Evolutionary conservation across 2,113 vertebrate genomes (phyloP).

Genomic region (Sinocyclocheilus anshuiensis): DNA sequence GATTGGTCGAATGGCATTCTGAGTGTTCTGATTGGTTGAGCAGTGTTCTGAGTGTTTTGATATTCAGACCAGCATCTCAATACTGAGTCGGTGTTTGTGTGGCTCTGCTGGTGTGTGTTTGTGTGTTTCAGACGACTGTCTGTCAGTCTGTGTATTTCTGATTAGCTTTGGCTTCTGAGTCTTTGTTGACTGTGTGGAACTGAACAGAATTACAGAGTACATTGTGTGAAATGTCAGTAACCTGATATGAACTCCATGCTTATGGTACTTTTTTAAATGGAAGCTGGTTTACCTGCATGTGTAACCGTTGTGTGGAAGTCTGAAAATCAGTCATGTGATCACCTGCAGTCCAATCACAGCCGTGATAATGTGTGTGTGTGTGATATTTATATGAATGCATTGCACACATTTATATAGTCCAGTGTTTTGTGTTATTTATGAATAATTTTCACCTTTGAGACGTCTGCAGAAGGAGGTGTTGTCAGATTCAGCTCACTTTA

Average conservation of each 20-base stretch:
- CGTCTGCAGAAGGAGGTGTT: not conserved
- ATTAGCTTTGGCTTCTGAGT: not conserved
- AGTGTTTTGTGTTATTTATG: not conserved
- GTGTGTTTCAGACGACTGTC: not conserved
- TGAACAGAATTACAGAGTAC: not conserved
- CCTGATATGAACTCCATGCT: not conserved
- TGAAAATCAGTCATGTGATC: not conserved
- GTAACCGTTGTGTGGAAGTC: not conserved
- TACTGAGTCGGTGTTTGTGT: not conserved
- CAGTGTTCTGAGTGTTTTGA: not conserved
- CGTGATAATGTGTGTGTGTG: not conserved
- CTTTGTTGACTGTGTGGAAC: not conserved
- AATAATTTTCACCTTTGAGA: not conserved
- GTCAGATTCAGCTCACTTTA: not conserved
- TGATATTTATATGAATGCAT: not conserved
- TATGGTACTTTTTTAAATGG: not conserved
- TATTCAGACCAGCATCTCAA: not conserved
- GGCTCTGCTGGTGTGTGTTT: not conserved
- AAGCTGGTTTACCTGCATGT: not conserved
- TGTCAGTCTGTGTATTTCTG: not conserved
- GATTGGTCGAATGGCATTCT: not conserved
- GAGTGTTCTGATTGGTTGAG: not conserved
- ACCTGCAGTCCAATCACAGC: not conserved
- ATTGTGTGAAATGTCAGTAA: not conserved
- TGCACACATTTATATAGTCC: not conserved